These are phyloP conservation scores for Miltochrista miniata DNA, from an alignment of 2,888 invertebrate species.

Conservation along the genomic window DNA sequence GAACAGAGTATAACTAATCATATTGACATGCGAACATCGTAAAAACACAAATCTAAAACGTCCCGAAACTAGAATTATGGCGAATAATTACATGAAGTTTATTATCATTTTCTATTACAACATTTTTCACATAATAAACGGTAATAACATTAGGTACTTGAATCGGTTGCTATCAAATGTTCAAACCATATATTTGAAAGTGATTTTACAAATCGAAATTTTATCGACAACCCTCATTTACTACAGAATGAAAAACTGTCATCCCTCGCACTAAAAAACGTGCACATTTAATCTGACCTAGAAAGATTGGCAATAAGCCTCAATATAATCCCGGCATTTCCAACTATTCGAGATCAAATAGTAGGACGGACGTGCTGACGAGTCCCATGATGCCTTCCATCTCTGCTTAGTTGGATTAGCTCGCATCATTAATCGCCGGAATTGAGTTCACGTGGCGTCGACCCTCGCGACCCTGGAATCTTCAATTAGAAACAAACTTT, in stretches of 20 bases:
- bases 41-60: too few relatives aligned
- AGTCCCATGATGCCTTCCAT: constrained; percentile 62
- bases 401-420: constrained; percentile 77
- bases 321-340: constrained; percentile 20
- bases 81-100: too few relatives aligned
- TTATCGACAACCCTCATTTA: not conserved
- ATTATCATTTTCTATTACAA: too few relatives aligned
- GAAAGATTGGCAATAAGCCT: constrained; percentile 17
- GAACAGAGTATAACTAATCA: too few relatives aligned
- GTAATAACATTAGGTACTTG: too few relatives aligned
- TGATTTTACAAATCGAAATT: not conserved
- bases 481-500: constrained; percentile 76
- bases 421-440: constrained; percentile 78
- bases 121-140: too few relatives aligned
- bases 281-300: constrained; percentile 10
- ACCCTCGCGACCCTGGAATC: constrained; percentile 58
- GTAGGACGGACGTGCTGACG: constrained; percentile 59
- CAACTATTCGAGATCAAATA: constrained; percentile 57
- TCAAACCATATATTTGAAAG: not conserved
- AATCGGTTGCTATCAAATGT: not conserved
- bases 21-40: too few relatives aligned
- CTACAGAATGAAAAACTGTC: constrained; percentile 1
- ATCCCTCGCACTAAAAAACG: constrained; percentile 10
- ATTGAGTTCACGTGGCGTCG: constrained; percentile 68
- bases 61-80: too few relatives aligned